Conservation (phyloP, 2,888 invertebrate species). For the Cantharis flavilabris region DNA sequence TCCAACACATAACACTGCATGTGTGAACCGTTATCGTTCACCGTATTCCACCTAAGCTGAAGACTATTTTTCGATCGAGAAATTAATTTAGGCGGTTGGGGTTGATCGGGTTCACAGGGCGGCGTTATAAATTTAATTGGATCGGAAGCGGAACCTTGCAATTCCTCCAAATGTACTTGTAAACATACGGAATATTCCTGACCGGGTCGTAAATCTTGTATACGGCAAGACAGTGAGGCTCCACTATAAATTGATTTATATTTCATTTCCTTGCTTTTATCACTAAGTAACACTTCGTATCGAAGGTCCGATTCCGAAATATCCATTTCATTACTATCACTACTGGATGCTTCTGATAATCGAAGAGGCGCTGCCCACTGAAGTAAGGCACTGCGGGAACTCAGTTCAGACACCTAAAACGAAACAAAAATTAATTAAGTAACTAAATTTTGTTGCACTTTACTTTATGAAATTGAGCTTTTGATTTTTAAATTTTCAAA, state of each 20-base stretch:
- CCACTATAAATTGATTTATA: slow-evolving; percentile 86
- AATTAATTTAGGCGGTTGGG: slow-evolving; percentile 72
- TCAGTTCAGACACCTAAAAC: slow-evolving; percentile 78
- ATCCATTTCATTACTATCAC: slow-evolving; percentile 60
- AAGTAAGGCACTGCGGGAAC: slow-evolving; percentile 82
- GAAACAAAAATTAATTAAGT: neutral
- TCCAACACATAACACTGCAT: slow-evolving; percentile 78
- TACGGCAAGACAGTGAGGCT: slow-evolving; percentile 74
- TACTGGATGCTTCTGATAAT: slow-evolving; percentile 55
- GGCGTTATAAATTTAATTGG: slow-evolving; percentile 81
- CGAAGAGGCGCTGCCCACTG: slow-evolving; percentile 75
- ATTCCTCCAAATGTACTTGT: slow-evolving; percentile 75
- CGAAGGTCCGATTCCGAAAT: slow-evolving; percentile 69
- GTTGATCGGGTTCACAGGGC: slow-evolving; percentile 78
- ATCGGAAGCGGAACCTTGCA: slow-evolving; percentile 76
- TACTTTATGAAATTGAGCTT: no score
- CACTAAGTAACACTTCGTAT: slow-evolving; percentile 82
- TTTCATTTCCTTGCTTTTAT: slow-evolving; percentile 77
- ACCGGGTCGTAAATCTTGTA: slow-evolving; percentile 86
- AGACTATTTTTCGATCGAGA: slow-evolving; percentile 73
- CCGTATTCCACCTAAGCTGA: slow-evolving; percentile 72
- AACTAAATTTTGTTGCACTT: no score
- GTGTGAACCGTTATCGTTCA: slow-evolving; percentile 79
- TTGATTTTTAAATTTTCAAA: no score
- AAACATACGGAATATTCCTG: slow-evolving; percentile 84